Conservation (phyloP, 2,797 vertebrate species). For the Perodicticus potto region DNA sequence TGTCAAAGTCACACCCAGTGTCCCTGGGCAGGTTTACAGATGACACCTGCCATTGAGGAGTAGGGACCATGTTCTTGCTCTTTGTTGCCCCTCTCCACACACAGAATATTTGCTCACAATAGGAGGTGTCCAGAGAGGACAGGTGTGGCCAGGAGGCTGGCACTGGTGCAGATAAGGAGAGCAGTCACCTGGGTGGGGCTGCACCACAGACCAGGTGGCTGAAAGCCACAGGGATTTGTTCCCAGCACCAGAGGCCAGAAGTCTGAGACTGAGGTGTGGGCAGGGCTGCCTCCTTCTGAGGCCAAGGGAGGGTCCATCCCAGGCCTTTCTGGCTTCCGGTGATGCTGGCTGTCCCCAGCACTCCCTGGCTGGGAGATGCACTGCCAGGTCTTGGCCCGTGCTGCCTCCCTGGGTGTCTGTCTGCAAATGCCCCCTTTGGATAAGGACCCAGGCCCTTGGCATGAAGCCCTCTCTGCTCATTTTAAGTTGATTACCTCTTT, state of each 20-base stretch:
- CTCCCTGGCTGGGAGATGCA: fast-evolving
- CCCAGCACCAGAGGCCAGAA: neutral
- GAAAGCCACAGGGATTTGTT: fast-evolving
- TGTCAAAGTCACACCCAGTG: fast-evolving
- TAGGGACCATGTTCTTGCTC: fast-evolving
- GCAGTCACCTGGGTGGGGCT: neutral
- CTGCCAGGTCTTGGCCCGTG: fast-evolving
- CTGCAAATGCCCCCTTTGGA: neutral
- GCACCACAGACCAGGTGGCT: fast-evolving
- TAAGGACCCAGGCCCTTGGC: fast-evolving
- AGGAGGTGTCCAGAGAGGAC: fast-evolving
- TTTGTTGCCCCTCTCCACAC: no score
- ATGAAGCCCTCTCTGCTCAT: fast-evolving
- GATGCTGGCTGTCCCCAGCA: fast-evolving
- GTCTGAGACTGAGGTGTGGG: fast-evolving
- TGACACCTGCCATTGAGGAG: no score
- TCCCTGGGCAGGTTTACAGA: fast-evolving
- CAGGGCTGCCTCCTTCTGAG: fast-evolving
- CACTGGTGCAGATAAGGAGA: neutral
- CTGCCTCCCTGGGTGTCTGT: fast-evolving
- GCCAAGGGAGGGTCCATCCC: fast-evolving
- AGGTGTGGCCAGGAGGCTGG: neutral
- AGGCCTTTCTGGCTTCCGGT: neutral
- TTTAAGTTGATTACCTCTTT: fast-evolving
- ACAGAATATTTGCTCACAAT: fast-evolving